Percentiles rank a stretch among this genome's conserved stretches.
phyloP scores from a whole-genome alignment of 1,140 invertebrate species.

The Hyposmocoma kahamanoa region DNA sequence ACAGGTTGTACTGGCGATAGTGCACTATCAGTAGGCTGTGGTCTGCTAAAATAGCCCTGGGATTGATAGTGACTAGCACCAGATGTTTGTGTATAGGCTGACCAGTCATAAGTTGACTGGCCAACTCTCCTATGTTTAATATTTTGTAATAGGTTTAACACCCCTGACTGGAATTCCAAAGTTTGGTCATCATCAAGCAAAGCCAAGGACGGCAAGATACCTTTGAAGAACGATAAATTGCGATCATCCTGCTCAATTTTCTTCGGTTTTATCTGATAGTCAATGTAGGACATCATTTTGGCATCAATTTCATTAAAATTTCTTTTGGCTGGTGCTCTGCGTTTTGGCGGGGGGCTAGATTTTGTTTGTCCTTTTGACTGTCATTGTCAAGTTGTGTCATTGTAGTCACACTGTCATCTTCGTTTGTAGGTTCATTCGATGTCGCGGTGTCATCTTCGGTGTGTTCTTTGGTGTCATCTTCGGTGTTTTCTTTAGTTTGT shows the following conservation, averaged over 20 bases:
- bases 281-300: slow-evolving; percentile 13
- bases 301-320: slow-evolving; percentile 12
- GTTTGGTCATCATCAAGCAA: slow-evolving; percentile 19
- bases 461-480: too few relatives aligned
- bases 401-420: too few relatives aligned
- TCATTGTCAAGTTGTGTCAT: too few relatives aligned
- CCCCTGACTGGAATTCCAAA: slow-evolving; percentile 26
- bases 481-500: too few relatives aligned
- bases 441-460: too few relatives aligned
- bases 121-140: slow-evolving; percentile 16
- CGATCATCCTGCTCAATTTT: slow-evolving; percentile 16
- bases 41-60: slow-evolving; percentile 5
- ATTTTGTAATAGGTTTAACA: slow-evolving; percentile 25
- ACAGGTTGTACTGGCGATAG: too few relatives aligned
- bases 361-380: too few relatives aligned
- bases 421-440: too few relatives aligned
- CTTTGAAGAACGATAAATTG: slow-evolving; percentile 22
- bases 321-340: slow-evolving; percentile 13
- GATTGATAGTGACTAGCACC: too few relatives aligned
- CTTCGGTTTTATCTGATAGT: slow-evolving; percentile 9
- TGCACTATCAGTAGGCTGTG: slow-evolving; percentile 8
- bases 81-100: slow-evolving; percentile 11
- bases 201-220: slow-evolving; percentile 17
- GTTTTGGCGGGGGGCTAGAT: slow-evolving; percentile 9
- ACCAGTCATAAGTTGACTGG: slow-evolving; percentile 11